Base-by-base conservation (phyloP, 2,113 vertebrate genomes). In the Cyanoderma ruficeps region DNA sequence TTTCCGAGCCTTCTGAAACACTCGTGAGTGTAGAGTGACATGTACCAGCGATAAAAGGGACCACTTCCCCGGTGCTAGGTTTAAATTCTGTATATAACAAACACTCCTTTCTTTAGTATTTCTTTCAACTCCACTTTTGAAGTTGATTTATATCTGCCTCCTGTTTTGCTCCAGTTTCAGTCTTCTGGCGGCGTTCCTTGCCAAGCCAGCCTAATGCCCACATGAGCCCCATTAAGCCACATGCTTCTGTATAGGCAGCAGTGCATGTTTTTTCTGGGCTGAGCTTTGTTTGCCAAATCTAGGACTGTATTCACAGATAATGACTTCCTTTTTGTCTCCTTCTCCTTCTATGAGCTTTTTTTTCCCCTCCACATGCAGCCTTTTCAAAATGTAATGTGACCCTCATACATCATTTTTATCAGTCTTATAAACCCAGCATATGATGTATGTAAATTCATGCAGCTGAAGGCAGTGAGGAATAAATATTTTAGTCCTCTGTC, bases 141-240 rank as follows among this genome's bases (percentile, higher is more conserved):
- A 90, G 74, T 83, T 94, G 85, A 92, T 96, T 93, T 96, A 67
- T 90, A 95, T 95, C 93, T 94, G 80, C 76, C 85, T 92, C 60
- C 68, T 90, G 69, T 91, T 90, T 95, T 90, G 87, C 90, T 96
- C 76, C 85, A 67, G 71, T 96, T 96, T 96, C 93, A 87, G 37
- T 77, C 87, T 88, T 55, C 59, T 90, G 85, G 76, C n/a, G 0
- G 41, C 0, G 0, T 22, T 94, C 83, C 60, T 88, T 81, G 76
- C 87, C 93, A 80, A 91, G 59, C 39, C 87, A 75, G 59, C 78
- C 72, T 68, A 67, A 89, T 94, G 88, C 84, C 92, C 85, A 83
- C 87, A 93, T 89, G 81, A 93, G 84, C 87, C 86, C 85, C 92
- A 86, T 96, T 82, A 91, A 93, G 68, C 87, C 3, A 2, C 21